phyloP scores from a whole-genome alignment of 2,888 invertebrate genomes.

The Empis stercorea region DNA sequence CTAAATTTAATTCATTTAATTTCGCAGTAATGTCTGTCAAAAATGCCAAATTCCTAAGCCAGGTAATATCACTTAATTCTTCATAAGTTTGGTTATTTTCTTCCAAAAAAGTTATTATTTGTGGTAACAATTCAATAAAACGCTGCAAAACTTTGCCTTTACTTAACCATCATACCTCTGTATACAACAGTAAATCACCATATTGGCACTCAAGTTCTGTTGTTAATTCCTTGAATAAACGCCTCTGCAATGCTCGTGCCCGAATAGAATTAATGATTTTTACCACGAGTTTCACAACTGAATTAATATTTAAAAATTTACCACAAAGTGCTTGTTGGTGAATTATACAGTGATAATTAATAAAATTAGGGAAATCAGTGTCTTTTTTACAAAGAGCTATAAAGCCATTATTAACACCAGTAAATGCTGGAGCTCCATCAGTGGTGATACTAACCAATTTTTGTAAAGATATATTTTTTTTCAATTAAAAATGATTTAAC shows the following conservation, averaged over 20 bases:
- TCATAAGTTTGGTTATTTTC: neutral
- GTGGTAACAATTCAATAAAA: neutral
- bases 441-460: slow-evolving; percentile 2
- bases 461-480: neutral
- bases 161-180: slow-evolving; percentile 3
- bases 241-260: neutral
- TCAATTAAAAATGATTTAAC: neutral
- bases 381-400: neutral
- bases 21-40: slow-evolving; percentile 1
- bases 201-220: neutral
- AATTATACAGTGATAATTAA: slow-evolving; percentile 2
- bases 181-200: slow-evolving; percentile 3
- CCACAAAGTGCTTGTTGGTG: neutral
- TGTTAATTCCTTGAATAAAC: neutral
- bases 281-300: neutral
- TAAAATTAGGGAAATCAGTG: neutral
- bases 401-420: neutral
- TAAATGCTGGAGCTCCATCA: neutral
- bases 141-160: slow-evolving; percentile 1
- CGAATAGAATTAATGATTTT: neutral
- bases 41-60: neutral
- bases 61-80: neutral
- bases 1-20: slow-evolving; percentile 2
- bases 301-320: neutral
- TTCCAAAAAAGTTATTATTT: neutral